Evolutionary conservation across 2,888 invertebrate species (phyloP).

Genomic region (Macropis europaea): DNA sequence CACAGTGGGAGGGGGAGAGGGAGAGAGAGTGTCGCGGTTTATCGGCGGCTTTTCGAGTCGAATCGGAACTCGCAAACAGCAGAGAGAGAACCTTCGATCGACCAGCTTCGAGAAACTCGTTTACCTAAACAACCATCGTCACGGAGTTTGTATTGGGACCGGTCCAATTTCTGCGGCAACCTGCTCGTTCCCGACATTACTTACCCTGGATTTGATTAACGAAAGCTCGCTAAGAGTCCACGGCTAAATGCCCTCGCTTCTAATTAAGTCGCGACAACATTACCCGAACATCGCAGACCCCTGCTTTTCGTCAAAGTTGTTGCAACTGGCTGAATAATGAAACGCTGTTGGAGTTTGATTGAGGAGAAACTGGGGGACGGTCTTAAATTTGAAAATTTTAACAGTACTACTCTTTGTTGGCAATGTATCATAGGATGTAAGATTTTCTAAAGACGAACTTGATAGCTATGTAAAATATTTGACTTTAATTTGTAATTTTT

Average conservation of each 20-base stretch:
- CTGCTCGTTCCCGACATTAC: conserved; percentile 19
- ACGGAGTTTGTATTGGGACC: conserved; percentile 46
- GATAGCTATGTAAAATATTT: no score
- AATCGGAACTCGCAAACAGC: conserved; percentile 47
- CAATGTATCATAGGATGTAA: no score
- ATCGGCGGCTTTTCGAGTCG: conserved; percentile 39
- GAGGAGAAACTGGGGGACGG: no score
- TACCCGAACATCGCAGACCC: neutral
- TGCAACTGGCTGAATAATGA: neutral
- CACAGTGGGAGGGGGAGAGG: no score
- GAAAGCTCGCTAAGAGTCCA: conserved; percentile 14
- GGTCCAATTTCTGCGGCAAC: conserved; percentile 37
- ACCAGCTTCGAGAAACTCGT: conserved; percentile 44
- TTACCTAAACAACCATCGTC: conserved; percentile 49
- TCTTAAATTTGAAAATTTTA: no score
- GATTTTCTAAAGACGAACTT: no score
- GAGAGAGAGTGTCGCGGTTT: conserved; percentile 46
- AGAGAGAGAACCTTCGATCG: conserved; percentile 20
- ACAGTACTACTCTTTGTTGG: no score
- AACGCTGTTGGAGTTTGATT: neutral
- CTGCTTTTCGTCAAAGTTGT: neutral
- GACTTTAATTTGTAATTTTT: no score
- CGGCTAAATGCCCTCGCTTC: conserved; percentile 25
- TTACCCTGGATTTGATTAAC: conserved; percentile 46
- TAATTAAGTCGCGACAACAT: conserved; percentile 36